These are phyloP conservation scores for human DNA, from an alignment of 2,113 vertebrate genomes.

Conservation along the genomic window GRCh38 chr18:37266001-37266500, in stretches of 20 bases:
- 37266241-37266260: not conserved
- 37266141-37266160: not conserved
- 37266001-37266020: not conserved
- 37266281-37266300: not conserved
- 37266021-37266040: not conserved
- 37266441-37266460: not conserved
- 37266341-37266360: not conserved
- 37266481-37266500: not conserved
- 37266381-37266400: not conserved
- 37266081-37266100: not conserved
- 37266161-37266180: not conserved
- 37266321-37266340: not conserved
- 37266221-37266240: not conserved
- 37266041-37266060: not conserved
- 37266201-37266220: not conserved
- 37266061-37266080: not conserved
- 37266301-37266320: not conserved
- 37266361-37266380: not conserved
- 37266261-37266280: not conserved
- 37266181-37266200: not conserved
- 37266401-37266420: not conserved
- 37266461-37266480: not conserved
- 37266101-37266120: not conserved
- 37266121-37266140: not conserved
- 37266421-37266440: not conserved